Evolutionary conservation across 2,888 invertebrate species (phyloP).

Genomic region (Standfussiana lucernea): DNA sequence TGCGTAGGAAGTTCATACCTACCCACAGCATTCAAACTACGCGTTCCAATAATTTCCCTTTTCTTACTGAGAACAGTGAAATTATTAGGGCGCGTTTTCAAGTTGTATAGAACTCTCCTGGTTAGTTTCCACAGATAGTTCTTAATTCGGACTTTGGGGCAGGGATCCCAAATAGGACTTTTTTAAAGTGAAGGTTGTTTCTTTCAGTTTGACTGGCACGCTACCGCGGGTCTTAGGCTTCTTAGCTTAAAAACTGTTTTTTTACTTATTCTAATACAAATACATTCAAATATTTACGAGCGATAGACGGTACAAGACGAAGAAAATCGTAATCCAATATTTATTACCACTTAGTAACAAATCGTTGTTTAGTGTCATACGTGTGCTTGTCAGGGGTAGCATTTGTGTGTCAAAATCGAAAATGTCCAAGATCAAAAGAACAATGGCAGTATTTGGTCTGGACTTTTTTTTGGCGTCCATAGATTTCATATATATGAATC

Average conservation of each 20-base stretch:
- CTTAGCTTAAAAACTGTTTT: no score
- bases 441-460: no score
- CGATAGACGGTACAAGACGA: no score
- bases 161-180: neutral
- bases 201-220: neutral
- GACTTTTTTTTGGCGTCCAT: no score
- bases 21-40: slow-evolving; percentile 25
- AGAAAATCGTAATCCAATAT: no score
- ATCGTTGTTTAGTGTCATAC: no score
- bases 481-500: no score
- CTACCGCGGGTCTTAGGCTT: neutral
- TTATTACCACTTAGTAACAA: no score
- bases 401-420: no score
- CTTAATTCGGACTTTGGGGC: neutral
- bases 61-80: slow-evolving; percentile 6
- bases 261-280: neutral
- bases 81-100: slow-evolving; percentile 1
- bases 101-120: neutral
- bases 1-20: slow-evolving; percentile 20
- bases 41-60: slow-evolving; percentile 21
- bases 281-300: no score
- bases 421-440: no score
- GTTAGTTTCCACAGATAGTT: neutral
- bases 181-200: neutral
- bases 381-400: no score